Evolutionary conservation across 1,140 invertebrate genomes (phyloP).

Genomic region (Parapsyche elsis): DNA sequence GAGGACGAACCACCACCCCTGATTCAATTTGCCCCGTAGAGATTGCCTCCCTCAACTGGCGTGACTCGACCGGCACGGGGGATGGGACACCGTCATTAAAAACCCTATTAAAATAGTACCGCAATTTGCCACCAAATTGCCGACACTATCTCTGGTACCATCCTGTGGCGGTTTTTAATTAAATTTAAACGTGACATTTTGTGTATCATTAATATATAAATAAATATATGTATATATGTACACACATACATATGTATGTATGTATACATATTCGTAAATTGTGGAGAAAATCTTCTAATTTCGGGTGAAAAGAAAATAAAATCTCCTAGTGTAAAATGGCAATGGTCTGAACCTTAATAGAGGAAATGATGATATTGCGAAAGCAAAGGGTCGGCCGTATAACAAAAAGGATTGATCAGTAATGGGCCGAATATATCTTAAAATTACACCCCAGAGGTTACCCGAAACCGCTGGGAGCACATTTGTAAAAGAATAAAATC

Average conservation of each 20-base stretch:
- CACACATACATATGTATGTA: too few species aligned
- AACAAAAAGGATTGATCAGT: slow-evolving; percentile 32
- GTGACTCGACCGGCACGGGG: not conserved
- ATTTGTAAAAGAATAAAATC: slow-evolving; percentile 31
- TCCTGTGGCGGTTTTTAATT: not conserved
- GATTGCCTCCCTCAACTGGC: slow-evolving; percentile 9
- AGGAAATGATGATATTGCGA: slow-evolving; percentile 21
- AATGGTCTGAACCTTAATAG: slow-evolving; percentile 13
- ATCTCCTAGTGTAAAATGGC: slow-evolving; percentile 8
- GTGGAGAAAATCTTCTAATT: too few species aligned
- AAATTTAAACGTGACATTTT: not conserved
- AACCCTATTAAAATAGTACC: slow-evolving; percentile 33
- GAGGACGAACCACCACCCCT: slow-evolving; percentile 15
- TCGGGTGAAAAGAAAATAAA: not conserved
- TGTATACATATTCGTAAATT: too few species aligned
- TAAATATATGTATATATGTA: too few species aligned
- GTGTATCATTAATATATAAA: not conserved
- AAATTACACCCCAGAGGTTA: slow-evolving; percentile 24
- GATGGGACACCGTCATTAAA: slow-evolving; percentile 12
- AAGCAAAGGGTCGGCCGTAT: slow-evolving; percentile 24
- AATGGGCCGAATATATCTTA: slow-evolving; percentile 30
- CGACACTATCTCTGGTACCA: not conserved
- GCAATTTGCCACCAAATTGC: slow-evolving; percentile 33
- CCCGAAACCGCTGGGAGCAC: not conserved
- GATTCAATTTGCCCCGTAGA: slow-evolving; percentile 36